phyloP scores from a whole-genome alignment of 2,888 invertebrate genomes.

The Andrena hattorfiana region DNA sequence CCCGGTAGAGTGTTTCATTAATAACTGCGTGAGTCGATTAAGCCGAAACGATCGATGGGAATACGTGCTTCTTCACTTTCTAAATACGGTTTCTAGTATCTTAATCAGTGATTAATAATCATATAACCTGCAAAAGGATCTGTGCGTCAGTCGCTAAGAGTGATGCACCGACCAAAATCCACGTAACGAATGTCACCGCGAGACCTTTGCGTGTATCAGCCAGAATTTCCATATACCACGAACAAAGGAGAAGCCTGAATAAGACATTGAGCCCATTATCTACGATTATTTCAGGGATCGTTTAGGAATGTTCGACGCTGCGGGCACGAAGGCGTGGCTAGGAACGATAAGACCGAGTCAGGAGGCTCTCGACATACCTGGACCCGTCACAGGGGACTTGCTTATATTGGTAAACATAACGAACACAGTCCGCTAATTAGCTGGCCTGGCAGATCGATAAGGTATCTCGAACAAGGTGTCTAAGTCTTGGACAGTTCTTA shows the following conservation, averaged over 20 bases:
- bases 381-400: conserved; percentile 85
- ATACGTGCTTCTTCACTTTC: no score
- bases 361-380: conserved; percentile 85
- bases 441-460: conserved; percentile 59
- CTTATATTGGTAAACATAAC: conserved; percentile 84
- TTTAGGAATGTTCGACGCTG: conserved; percentile 81
- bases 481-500: conserved; percentile 44
- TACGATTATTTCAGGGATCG: conserved; percentile 77
- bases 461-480: conserved; percentile 63
- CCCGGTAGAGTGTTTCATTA: background rate
- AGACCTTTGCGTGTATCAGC: background rate
- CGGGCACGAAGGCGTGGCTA: conserved; percentile 81
- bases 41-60: no score
- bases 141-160: no score
- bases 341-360: conserved; percentile 80
- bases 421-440: conserved; percentile 65
- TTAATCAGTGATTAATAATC: no score
- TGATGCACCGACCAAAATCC: background rate
- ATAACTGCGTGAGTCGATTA: no score
- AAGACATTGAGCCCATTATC: conserved; percentile 1
- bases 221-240: background rate
- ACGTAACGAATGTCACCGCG: background rate
- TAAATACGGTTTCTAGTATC: no score
- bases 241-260: background rate
- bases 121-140: no score